A percentile compares a stretch with the other conserved stretches of the same genome.
phyloP scores from a whole-genome alignment of 2,888 invertebrate genomes.

The Adineta ricciae region DNA sequence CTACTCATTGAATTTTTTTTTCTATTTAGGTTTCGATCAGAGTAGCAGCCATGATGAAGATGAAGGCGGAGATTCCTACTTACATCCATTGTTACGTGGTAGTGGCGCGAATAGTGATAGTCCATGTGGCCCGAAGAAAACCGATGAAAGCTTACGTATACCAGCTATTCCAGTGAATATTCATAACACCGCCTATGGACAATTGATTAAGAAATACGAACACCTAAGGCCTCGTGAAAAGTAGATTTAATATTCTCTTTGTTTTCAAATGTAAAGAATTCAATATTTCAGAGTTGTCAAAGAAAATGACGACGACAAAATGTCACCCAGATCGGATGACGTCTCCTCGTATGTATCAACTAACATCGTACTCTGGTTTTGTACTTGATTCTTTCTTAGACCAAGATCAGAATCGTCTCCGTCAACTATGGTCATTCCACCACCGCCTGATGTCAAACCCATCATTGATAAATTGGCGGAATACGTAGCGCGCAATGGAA shows the following conservation, averaged over 20 bases:
- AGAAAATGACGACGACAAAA: slow-evolving; percentile 18
- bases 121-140: background rate
- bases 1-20: background rate
- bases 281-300: slow-evolving; percentile 41
- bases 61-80: slow-evolving; percentile 56
- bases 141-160: slow-evolving; percentile 37
- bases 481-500: slow-evolving; percentile 87
- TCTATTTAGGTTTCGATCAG: slow-evolving; percentile 21
- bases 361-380: no score
- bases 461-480: slow-evolving; percentile 92
- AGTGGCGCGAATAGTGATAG: background rate
- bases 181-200: slow-evolving; percentile 46
- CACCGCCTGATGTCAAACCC: slow-evolving; percentile 69
- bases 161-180: slow-evolving; percentile 38
- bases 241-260: background rate
- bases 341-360: slow-evolving; percentile 13
- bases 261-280: background rate
- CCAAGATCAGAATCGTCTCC: background rate
- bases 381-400: background rate
- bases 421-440: slow-evolving; percentile 48
- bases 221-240: background rate
- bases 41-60: slow-evolving; percentile 52
- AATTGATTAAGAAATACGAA: slow-evolving; percentile 39
- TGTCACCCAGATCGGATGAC: slow-evolving; percentile 39
- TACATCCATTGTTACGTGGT: slow-evolving; percentile 59